Base-by-base conservation (phyloP, 2,113 vertebrate species). In the Eulemur rufifrons region DNA sequence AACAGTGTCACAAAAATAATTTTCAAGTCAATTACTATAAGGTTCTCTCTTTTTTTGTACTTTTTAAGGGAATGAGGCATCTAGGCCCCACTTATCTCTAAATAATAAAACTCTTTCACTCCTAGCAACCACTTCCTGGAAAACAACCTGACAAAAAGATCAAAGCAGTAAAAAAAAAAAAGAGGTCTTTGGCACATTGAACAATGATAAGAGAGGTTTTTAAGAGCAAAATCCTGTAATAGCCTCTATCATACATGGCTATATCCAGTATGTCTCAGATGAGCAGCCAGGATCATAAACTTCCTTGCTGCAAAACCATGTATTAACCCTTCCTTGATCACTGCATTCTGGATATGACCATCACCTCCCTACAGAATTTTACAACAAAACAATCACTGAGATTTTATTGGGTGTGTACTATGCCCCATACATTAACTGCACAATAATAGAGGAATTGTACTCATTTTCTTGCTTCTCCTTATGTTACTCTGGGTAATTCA, bases 41-140 rank as follows among this genome's bases (percentile, higher is more conserved):
- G 21, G 6, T 34, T 77, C 83, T 56, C 7, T 50, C 8, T 39
- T 52, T 76, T 68, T 66, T 64, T 74, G 7, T 73, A 29, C 73
- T 84, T 97, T 96, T 80, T 89, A 96, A 96, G 61, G 54, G 11
- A 27, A 27, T 76, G 18, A 15, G 47, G 27, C 84, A 81, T 71
- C 86, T 84, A 94, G 69, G 73, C 34, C 97, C 64, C 27, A 86
- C 71, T 98, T 96, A 91, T 84, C 95, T 95, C 96, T 94, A 93
- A 97, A 96, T 96, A 90, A 97, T 97, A 94, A 96, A 97, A 86
- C 82, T 89, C 92, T 96, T 97, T 71, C 25, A 77, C 63, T 94
- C 93, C 89, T 97, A 97, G 94, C 95, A 97, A 97, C 97, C 61
- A 82, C 54, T 89, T 96, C 93, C 94, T 95, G 93, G 80, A 94